Base-by-base conservation (phyloP, 2,113 vertebrate species). In the Tachysurus fulvidraco region DNA sequence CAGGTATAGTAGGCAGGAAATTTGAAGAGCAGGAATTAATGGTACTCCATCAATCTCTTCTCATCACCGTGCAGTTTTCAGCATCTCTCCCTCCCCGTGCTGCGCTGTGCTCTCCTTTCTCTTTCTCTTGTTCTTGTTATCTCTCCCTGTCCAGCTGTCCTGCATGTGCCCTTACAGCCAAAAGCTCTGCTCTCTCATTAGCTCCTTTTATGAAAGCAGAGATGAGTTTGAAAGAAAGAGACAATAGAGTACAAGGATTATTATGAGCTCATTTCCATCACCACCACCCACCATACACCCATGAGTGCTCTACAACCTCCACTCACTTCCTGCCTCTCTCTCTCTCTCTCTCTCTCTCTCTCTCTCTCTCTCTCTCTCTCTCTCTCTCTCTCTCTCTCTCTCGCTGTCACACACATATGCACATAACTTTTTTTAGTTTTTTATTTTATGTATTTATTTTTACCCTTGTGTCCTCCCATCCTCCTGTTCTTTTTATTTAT, bases 151-250 rank as follows among this genome's bases (percentile, higher is more conserved):
- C 91, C 91, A 73, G 76, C 87, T 85, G 83, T 81, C 83, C 87
- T 85, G 67, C 25, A 52, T 88, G 60, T 83, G 79, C 85, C 81
- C 85, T 92, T 91, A 93, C 92, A 93, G 91, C 89, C 89, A 90
- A 93, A 93, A 93, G 89, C 91, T 91, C 86, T 90, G 89, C 91
- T 94, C 90, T 88, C 90, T 94, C 93, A 94, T 94, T 95, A 94
- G 83, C 90, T 90, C 64, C 90, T 90, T 93, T 93, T 93, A 92
- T 93, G 90, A 89, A 85, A 88, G 89, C 77, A 83, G 90, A 89
- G 92, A 93, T 92, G 92, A 93, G 91, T 94, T 93, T 93, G 91
- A 93, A 94, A 93, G 93, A 88, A 90, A 90, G 83, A 93, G 89
- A 94, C 92, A 94, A 93, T 93, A 82, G 86, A 86, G 91, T 88